Percentiles rank a stretch among this genome's conserved stretches.
phyloP scores from a whole-genome alignment of 2,113 vertebrate species.

The Tragulus kanchil region DNA sequence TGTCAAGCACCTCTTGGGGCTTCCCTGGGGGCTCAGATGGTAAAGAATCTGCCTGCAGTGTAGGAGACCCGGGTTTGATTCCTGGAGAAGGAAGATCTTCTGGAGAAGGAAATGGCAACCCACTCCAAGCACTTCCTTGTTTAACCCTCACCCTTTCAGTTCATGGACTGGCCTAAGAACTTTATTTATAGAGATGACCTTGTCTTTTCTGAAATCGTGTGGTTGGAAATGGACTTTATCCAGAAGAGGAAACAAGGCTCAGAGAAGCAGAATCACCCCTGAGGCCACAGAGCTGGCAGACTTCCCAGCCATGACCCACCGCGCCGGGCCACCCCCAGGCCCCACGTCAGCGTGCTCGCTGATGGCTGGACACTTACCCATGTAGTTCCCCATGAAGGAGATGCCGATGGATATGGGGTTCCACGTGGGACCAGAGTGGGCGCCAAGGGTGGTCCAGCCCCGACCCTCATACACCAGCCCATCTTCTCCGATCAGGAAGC shows the following conservation, averaged over 20 bases:
- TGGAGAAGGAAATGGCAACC: background rate
- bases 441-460: constrained; percentile 58
- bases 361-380: constrained; percentile 30
- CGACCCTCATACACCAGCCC: constrained; percentile 75
- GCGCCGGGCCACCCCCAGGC: fast-evolving
- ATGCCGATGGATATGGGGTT: constrained; percentile 68
- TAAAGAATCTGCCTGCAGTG: background rate
- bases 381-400: constrained; percentile 79
- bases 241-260: background rate
- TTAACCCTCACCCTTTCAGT: background rate
- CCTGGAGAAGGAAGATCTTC: no score
- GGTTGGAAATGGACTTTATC: background rate
- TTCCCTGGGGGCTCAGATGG: background rate
- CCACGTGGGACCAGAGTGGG: constrained; percentile 13
- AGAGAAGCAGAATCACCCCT: background rate
- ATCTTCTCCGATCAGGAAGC: constrained; percentile 81
- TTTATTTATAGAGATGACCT: background rate
- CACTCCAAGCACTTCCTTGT: background rate
- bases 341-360: background rate
- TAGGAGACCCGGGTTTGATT: background rate
- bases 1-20: background rate
- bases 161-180: background rate
- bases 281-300: background rate
- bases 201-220: fast-evolving
- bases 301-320: no score